These are phyloP conservation scores for Erpobdella octoculata DNA, from an alignment of 2,888 invertebrate genomes.

Conservation along the genomic window DNA sequence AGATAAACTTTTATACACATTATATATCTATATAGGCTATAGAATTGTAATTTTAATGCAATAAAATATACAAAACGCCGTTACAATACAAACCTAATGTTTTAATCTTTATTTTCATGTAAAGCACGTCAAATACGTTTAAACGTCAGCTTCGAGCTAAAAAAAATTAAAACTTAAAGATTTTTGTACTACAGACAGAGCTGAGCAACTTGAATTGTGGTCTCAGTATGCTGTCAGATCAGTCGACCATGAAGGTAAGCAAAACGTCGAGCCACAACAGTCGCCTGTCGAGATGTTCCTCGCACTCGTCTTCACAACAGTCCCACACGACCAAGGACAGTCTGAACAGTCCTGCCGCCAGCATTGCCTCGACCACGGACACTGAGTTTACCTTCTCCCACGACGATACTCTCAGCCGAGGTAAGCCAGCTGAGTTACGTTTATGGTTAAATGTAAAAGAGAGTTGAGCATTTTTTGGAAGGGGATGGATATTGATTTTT, in stretches of 20 bases:
- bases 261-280: slow-evolving; percentile 25
- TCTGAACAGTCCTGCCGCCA: slow-evolving; percentile 13
- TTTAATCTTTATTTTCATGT: no score
- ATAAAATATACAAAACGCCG: no score
- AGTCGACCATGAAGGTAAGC: slow-evolving; percentile 33
- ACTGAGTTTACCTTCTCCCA: slow-evolving; percentile 25
- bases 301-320: neutral
- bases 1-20: no score
- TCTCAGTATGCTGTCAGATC: slow-evolving; percentile 21
- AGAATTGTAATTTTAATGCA: no score
- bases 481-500: no score
- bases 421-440: neutral
- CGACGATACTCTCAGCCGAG: slow-evolving; percentile 20
- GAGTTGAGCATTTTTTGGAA: no score
- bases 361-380: slow-evolving; percentile 7
- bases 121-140: no score
- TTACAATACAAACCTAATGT: no score
- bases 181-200: neutral
- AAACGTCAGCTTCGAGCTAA: no score
- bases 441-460: no score
- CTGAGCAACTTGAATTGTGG: neutral
- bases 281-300: neutral
- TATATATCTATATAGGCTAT: no score
- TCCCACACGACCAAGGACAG: slow-evolving; percentile 21
- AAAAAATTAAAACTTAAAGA: no score